Evolutionary conservation across 2,797 vertebrate genomes (phyloP).

Genomic region (Rhincodon typus): DNA sequence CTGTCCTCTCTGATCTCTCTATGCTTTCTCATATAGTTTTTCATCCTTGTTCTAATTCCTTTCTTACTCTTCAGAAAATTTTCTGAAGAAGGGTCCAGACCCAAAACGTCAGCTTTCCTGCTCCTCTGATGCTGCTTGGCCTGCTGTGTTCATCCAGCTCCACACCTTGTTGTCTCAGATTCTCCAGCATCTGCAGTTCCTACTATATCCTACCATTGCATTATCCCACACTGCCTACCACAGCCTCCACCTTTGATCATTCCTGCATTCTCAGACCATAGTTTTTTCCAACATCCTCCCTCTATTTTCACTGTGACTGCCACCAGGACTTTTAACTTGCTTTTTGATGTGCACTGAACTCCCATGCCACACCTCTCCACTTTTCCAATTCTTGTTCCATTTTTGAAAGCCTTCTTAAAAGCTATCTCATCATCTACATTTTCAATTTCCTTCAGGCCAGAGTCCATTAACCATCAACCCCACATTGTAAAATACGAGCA

Average conservation of each 20-base stretch:
- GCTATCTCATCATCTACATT: neutral
- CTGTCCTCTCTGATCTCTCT: neutral
- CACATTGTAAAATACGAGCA: neutral
- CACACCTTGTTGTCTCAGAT: too few relatives aligned
- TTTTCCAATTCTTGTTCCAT: neutral
- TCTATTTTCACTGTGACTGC: neutral
- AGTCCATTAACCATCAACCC: neutral
- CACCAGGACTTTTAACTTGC: neutral
- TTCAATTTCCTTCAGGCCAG: neutral
- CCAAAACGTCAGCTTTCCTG: too few relatives aligned
- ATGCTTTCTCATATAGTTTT: neutral
- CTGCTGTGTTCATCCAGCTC: too few relatives aligned
- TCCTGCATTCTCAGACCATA: neutral
- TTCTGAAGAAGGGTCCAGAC: too few relatives aligned
- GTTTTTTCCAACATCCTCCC: neutral
- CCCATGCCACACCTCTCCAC: neutral
- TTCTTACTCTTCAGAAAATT: too few relatives aligned
- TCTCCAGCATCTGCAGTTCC: too few relatives aligned
- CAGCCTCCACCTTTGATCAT: neutral
- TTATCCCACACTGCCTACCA: neutral
- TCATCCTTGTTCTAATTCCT: neutral
- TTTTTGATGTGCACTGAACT: neutral
- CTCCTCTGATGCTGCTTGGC: too few relatives aligned
- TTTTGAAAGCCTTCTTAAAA: neutral
- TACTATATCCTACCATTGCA: neutral